These are phyloP conservation scores for Lota lota DNA, from an alignment of 2,113 vertebrate species.

Conservation along the genomic window DNA sequence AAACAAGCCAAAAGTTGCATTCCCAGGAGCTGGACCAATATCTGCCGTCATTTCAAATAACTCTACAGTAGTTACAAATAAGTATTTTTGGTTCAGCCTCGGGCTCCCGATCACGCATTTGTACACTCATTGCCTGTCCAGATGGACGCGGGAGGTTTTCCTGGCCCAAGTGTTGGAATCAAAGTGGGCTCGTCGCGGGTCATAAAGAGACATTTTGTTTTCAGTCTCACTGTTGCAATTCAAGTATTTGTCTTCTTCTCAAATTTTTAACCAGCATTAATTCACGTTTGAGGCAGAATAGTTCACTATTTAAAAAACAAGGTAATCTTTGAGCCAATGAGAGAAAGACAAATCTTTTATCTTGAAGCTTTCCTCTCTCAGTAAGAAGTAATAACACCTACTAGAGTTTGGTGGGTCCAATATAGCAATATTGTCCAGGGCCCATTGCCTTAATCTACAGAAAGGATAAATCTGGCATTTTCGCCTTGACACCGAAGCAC, in stretches of 20 bases:
- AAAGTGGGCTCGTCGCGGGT: background rate
- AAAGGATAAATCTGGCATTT: no score
- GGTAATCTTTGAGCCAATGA: background rate
- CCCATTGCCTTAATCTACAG: no score
- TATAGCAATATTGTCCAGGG: no score
- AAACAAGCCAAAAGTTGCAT: constrained; percentile 26
- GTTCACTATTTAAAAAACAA: background rate
- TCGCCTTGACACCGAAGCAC: no score
- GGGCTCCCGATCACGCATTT: background rate
- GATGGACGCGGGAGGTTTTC: background rate
- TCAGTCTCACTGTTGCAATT: background rate
- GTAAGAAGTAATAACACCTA: background rate
- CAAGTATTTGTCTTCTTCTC: constrained; percentile 1
- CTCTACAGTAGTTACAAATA: background rate
- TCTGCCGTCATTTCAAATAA: constrained; percentile 14
- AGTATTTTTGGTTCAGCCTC: no score
- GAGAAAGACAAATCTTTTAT: background rate
- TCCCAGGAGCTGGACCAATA: constrained; percentile 12
- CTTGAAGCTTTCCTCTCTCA: background rate
- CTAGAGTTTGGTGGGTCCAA: background rate
- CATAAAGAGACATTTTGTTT: background rate
- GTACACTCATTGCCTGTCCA: background rate
- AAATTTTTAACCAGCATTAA: background rate
- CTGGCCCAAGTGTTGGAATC: background rate
- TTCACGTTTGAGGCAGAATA: background rate